Evolutionary conservation across 2,888 invertebrate genomes (phyloP).

Genomic region (Drosophila mercatorum): DNA sequence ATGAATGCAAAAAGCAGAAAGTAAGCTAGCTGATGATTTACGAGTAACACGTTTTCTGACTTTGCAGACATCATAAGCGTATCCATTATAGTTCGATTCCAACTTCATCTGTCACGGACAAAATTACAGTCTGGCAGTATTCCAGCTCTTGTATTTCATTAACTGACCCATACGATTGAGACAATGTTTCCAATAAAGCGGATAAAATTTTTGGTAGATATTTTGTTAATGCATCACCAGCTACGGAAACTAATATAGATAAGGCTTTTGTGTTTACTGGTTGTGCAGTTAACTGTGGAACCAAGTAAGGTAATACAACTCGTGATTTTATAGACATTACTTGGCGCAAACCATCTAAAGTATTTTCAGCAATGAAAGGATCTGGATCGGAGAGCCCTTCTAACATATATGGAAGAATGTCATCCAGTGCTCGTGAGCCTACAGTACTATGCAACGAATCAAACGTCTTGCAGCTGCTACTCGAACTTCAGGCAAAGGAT

Average conservation of each 20-base stretch:
- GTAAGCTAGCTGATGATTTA: constrained; percentile 93
- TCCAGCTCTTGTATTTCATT: constrained; percentile 91
- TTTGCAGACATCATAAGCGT: constrained; percentile 92
- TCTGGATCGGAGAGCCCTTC: constrained; percentile 90
- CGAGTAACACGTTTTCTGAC: constrained; percentile 88
- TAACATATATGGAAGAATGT: constrained; percentile 97
- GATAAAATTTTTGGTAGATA: constrained; percentile 96
- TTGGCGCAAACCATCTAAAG: constrained; percentile 97
- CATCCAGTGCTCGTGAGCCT: constrained; percentile 96
- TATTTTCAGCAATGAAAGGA: constrained; percentile 92
- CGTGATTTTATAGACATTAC: constrained; percentile 98
- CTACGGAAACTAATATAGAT: constrained; percentile 96
- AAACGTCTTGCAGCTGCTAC: constrained; percentile 98
- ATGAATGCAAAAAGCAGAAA: constrained; percentile 95
- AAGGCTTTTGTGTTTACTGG: constrained; percentile 97
- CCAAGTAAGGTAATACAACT: constrained; percentile 97
- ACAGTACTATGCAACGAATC: constrained; percentile 97
- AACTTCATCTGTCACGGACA: constrained; percentile 94
- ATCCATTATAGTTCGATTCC: constrained; percentile 95
- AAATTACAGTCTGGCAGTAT: constrained; percentile 96
- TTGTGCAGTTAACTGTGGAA: constrained; percentile 95
- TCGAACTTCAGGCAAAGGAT: constrained; percentile 96
- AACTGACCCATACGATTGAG: constrained; percentile 88
- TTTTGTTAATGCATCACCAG: constrained; percentile 95
- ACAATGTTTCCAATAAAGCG: constrained; percentile 92